These are phyloP conservation scores for Cheumatopsyche charites DNA, from an alignment of 1,140 invertebrate species.

Conservation along the genomic window DNA sequence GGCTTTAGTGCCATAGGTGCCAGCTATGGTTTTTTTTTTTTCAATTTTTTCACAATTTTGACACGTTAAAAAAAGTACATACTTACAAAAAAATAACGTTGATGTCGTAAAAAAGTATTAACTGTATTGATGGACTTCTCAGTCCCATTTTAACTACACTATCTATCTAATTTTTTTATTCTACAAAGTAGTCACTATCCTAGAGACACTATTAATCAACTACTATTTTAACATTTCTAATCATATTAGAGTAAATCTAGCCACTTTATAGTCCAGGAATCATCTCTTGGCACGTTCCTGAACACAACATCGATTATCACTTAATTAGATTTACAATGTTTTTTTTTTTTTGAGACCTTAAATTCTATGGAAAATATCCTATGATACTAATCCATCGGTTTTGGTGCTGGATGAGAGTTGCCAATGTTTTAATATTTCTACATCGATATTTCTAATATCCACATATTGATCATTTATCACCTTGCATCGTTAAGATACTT, in stretches of 20 bases:
- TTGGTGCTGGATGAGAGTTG: constrained; percentile 30
- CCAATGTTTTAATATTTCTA: constrained; percentile 19
- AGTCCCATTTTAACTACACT: constrained; percentile 40
- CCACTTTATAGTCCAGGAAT: constrained; percentile 43
- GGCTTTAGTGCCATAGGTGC: constrained; percentile 23
- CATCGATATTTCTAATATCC: constrained; percentile 28
- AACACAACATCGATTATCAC: constrained; percentile 44
- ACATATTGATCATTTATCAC: constrained; percentile 38
- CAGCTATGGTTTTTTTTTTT: constrained; percentile 5
- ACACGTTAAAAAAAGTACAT: constrained; percentile 27
- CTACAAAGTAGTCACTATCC: constrained; percentile 45
- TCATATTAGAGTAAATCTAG: constrained; percentile 39
- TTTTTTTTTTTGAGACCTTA: constrained; percentile 35
- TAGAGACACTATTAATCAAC: constrained; percentile 41
- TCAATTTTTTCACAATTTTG: constrained; percentile 27
- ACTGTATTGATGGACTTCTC: constrained; percentile 14
- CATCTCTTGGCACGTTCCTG: constrained; percentile 45
- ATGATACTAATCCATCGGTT: constrained; percentile 41
- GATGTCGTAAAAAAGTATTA: constrained; percentile 34
- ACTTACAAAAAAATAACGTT: constrained; percentile 29
- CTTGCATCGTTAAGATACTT: constrained; percentile 42
- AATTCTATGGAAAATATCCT: constrained; percentile 37
- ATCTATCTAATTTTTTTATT: constrained; percentile 39
- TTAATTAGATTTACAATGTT: constrained; percentile 28
- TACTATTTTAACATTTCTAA: constrained; percentile 37